These are phyloP conservation scores for Pollicipes pollicipes DNA, from an alignment of 1,140 invertebrate genomes.

Conservation along the genomic window DNA sequence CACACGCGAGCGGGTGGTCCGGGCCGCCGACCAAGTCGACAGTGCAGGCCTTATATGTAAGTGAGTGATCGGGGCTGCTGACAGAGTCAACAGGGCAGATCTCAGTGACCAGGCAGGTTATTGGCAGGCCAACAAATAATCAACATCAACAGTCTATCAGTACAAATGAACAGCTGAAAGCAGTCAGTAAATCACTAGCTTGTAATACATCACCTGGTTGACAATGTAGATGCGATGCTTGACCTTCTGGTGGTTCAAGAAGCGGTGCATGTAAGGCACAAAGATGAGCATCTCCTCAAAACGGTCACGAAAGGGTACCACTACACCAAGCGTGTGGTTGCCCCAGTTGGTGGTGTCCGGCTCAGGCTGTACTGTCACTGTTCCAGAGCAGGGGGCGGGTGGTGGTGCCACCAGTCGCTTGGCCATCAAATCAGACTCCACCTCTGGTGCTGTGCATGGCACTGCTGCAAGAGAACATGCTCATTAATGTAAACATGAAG, in stretches of 20 bases:
- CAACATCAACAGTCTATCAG: too few relatives aligned
- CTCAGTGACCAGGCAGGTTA: too few relatives aligned
- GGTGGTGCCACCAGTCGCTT: background rate
- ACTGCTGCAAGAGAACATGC: background rate
- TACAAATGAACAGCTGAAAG: too few relatives aligned
- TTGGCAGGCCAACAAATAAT: too few relatives aligned
- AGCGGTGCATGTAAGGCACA: slow-evolving; percentile 72
- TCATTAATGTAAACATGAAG: background rate
- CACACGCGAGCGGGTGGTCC: background rate
- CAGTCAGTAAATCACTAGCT: too few relatives aligned
- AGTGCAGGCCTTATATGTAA: too few relatives aligned
- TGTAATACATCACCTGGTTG: slow-evolving; percentile 57
- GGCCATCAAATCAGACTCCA: background rate
- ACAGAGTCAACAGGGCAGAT: too few relatives aligned
- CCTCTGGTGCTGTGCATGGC: background rate
- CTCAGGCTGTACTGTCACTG: background rate
- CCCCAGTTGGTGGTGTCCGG: background rate
- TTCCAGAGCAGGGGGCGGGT: background rate
- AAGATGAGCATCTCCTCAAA: slow-evolving; percentile 88
- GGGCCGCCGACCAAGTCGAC: slow-evolving; percentile 3
- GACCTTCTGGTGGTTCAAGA: slow-evolving; percentile 62
- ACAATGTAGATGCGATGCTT: slow-evolving; percentile 75
- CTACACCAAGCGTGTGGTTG: slow-evolving; percentile 46
- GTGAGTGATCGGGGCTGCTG: too few relatives aligned
- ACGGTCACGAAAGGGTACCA: slow-evolving; percentile 84